phyloP scores from a whole-genome alignment of 2,888 invertebrate genomes.

The Maniola hyperantus region DNA sequence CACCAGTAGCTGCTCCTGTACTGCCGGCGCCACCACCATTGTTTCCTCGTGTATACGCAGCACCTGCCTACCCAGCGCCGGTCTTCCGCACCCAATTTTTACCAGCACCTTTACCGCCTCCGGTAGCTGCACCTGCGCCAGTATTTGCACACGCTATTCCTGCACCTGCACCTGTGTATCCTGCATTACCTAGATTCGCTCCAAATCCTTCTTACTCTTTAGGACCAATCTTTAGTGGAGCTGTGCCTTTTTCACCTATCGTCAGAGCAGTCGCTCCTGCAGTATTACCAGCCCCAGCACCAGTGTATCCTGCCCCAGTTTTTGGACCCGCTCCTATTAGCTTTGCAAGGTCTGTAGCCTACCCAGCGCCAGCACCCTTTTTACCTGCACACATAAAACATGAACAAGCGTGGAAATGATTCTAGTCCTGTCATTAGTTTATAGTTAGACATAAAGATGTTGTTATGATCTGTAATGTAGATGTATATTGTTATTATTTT shows the following conservation, averaged over 20 bases:
- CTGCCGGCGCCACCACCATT: conserved; percentile 48
- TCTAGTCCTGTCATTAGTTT: conserved; percentile 47
- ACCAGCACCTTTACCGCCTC: conserved; percentile 31
- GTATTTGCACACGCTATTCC: conserved; percentile 34
- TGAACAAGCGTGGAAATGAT: conserved; percentile 67
- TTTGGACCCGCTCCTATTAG: conserved; percentile 47
- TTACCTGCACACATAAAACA: conserved; percentile 58
- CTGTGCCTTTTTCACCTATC: conserved; percentile 53
- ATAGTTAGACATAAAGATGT: conserved; percentile 35
- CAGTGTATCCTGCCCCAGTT: conserved; percentile 43
- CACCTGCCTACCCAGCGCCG: conserved; percentile 34
- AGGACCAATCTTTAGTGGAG: conserved; percentile 46
- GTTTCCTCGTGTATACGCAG: conserved; percentile 36
- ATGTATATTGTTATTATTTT: conserved; percentile 44
- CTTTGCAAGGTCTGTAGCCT: conserved; percentile 38
- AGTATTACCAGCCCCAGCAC: conserved; percentile 50
- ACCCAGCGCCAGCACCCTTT: conserved; percentile 33
- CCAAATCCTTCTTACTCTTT: conserved; percentile 40
- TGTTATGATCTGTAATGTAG: conserved; percentile 37
- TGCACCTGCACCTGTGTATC: conserved; percentile 39
- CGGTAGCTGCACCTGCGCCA: conserved; percentile 35
- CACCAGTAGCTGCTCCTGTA: conserved; percentile 43
- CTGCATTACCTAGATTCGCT: conserved; percentile 37
- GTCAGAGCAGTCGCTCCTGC: conserved; percentile 47
- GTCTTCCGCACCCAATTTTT: conserved; percentile 27